Evolutionary conservation across 2,113 vertebrate genomes (phyloP).

Genomic region (Corythaeola cristata): DNA sequence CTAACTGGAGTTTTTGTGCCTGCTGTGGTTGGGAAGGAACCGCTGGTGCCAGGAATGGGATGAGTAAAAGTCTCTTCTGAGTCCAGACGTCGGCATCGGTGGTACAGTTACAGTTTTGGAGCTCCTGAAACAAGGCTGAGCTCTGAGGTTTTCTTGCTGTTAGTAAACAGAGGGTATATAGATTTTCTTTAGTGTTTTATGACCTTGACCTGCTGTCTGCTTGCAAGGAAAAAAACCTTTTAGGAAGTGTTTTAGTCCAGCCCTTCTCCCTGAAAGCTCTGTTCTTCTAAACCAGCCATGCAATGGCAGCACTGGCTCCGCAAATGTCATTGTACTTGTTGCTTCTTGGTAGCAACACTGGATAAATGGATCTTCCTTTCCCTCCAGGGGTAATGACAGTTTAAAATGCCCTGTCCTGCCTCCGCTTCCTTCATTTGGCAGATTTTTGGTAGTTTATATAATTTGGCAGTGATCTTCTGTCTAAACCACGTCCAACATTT

Average conservation of each 20-base stretch:
- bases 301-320: neutral
- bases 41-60: neutral
- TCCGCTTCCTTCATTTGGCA: constrained; percentile 19
- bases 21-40: neutral
- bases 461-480: constrained; percentile 68
- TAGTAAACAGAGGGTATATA: neutral
- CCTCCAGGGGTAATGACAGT: neutral
- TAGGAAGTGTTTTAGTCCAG: neutral
- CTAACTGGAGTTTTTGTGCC: neutral
- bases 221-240: neutral
- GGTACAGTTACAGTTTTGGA: neutral
- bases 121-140: neutral
- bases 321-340: neutral
- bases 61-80: neutral
- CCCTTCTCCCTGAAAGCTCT: neutral
- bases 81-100: accelerated
- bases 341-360: neutral
- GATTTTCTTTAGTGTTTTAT: neutral
- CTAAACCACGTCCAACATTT: constrained; percentile 69
- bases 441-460: constrained; percentile 61
- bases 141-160: neutral
- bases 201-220: neutral
- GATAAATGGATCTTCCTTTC: neutral
- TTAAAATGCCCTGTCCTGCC: constrained; percentile 14
- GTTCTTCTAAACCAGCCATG: neutral